phyloP scores from a whole-genome alignment of 2,113 vertebrate species.

The Gavia stellata region DNA sequence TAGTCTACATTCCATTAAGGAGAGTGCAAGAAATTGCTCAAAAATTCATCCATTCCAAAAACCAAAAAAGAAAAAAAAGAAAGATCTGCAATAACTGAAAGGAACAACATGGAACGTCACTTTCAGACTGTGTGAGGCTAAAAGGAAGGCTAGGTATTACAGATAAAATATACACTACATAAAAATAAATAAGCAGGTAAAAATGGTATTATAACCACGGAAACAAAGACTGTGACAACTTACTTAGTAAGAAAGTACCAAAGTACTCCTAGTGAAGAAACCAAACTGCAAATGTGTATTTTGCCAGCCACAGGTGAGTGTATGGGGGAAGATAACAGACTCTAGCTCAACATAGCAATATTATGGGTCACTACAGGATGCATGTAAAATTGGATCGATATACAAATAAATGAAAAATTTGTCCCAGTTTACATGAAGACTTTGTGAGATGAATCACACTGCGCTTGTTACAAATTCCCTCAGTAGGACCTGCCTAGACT shows the following conservation, averaged over 20 bases:
- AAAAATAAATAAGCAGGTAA: background rate
- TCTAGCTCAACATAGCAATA: background rate
- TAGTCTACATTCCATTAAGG: background rate
- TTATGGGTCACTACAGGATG: background rate
- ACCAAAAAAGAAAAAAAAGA: background rate
- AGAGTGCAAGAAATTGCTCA: background rate
- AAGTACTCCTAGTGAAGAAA: background rate
- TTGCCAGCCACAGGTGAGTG: background rate
- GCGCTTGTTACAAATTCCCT: background rate
- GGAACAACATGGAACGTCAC: background rate
- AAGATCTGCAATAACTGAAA: background rate
- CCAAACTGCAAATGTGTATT: background rate
- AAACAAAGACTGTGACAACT: background rate
- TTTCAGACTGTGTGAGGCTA: background rate
- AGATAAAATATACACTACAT: background rate
- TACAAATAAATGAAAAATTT: background rate
- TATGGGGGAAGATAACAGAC: background rate
- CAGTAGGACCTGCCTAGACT: background rate
- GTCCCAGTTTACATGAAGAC: background rate
- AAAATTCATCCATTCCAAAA: background rate
- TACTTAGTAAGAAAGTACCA: background rate
- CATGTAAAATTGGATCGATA: background rate
- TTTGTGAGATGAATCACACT: background rate
- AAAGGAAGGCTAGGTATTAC: background rate
- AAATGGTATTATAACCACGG: background rate